phyloP scores from a whole-genome alignment of 1,140 invertebrate species.

The Cotesia typhae region DNA sequence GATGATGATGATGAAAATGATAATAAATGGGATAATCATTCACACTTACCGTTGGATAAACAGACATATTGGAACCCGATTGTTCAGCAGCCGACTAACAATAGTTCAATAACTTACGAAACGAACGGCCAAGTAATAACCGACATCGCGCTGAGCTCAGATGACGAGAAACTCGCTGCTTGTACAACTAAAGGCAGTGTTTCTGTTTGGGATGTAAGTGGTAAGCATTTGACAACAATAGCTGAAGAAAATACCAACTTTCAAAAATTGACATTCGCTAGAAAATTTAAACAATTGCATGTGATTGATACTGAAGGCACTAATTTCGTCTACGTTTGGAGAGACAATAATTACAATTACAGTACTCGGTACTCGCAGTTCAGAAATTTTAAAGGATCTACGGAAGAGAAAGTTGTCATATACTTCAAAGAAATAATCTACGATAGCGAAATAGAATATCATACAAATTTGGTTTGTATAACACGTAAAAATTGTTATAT shows the following conservation, averaged over 20 bases:
- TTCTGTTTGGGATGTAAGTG: conserved; percentile 44
- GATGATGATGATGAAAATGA: conserved; percentile 18
- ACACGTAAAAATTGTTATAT: no score
- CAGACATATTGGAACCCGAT: conserved; percentile 53
- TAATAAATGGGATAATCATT: not conserved
- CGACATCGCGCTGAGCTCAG: conserved; percentile 52
- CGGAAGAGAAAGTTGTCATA: conserved; percentile 42
- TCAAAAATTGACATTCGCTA: conserved; percentile 51
- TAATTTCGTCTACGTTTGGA: conserved; percentile 43
- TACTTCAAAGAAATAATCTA: conserved; percentile 42
- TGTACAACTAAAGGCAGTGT: conserved; percentile 53
- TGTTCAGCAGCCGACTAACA: conserved; percentile 47
- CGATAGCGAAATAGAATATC: no score
- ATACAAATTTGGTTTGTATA: no score
- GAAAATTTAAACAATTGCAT: conserved; percentile 45
- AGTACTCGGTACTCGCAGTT: conserved; percentile 49
- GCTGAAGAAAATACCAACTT: conserved; percentile 11
- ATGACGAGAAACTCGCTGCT: conserved; percentile 51
- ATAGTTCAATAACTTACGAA: conserved; percentile 50
- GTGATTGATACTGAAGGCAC: conserved; percentile 49
- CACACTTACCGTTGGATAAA: conserved; percentile 53
- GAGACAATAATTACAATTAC: conserved; percentile 35
- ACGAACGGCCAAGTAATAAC: conserved; percentile 49
- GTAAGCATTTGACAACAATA: not conserved
- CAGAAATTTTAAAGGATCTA: conserved; percentile 37